Conservation (phyloP, 2,113 vertebrate species). For the Atrichornis clamosus region DNA sequence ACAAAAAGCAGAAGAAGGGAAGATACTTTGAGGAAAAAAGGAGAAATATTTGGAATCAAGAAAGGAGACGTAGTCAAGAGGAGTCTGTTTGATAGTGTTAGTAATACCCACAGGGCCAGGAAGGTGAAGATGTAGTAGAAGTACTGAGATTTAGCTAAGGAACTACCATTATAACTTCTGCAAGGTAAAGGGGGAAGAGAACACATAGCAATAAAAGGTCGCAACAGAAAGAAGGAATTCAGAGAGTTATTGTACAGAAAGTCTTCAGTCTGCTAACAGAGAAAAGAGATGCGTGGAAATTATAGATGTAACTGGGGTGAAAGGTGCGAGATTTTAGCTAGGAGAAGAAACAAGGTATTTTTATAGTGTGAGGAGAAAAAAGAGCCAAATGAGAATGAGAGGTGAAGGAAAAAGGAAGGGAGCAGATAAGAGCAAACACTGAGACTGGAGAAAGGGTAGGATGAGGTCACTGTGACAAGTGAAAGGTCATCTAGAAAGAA, state of each 20-base stretch:
- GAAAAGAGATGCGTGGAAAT: neutral
- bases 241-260: neutral
- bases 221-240: neutral
- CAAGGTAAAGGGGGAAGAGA: neutral
- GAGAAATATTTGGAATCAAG: neutral
- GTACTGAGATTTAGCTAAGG: neutral
- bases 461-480: neutral
- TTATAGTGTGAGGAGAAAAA: neutral
- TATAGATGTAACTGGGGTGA: neutral
- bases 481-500: constrained; percentile 32
- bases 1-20: neutral
- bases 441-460: neutral
- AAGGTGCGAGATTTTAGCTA: neutral
- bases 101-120: neutral
- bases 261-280: neutral
- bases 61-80: neutral
- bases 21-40: neutral
- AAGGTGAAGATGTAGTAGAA: neutral
- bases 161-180: neutral
- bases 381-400: neutral
- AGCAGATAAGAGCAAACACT: neutral
- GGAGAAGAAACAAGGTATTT: neutral
- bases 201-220: neutral
- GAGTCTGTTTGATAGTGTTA: neutral
- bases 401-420: neutral